Base-by-base conservation (phyloP, 1,140 invertebrate genomes). In the Ceratina japonica region DNA sequence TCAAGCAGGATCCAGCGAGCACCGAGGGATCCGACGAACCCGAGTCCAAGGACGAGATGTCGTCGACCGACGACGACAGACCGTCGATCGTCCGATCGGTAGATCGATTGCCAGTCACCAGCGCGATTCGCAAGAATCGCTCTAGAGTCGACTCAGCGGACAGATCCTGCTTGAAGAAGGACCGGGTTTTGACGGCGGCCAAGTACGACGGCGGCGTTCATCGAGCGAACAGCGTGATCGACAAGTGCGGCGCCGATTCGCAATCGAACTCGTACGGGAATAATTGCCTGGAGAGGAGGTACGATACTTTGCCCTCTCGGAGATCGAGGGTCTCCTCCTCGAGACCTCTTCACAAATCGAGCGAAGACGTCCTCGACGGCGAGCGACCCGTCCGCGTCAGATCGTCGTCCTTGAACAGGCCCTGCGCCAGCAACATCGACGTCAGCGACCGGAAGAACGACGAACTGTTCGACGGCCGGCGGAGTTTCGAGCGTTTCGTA, bases 251-350 rank as follows among this genome's bases (percentile, higher is more conserved):
- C 13, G 69, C 63, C 13, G 76, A 79, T 18, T 49, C 15, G 16
- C 76, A 75, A 18, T 18, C 20, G 16, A 70, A 69, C 1, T 12
- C 16, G 2, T 22, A 22, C 31, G 69, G 22, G 20, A 59, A 58
- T 8, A 64, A 52, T 12, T 75, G 59, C 70, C 49, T 78, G 15
- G 80, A 82, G 8, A 71, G 89, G n/a, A 87, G 81, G 10, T 92
- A 89, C 75, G 91, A 88, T 15, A 91, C 91, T 0, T n/a, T 92
- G 75, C 91, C 91, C 0, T 84, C 66, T 0, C 84, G 90, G 27
- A 86, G 83, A 37, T 64, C 79, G 0, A 89, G 82, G 74, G 71
- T 73, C 3, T 37, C 75, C 3, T 37, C 75, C 15, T 75, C 86
- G 16, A 88, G 83, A 61, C 77, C 89, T 56, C 75, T 90, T 65